Conservation (phyloP, 2,797 vertebrate species). For the Girardinus metallicus region DNA sequence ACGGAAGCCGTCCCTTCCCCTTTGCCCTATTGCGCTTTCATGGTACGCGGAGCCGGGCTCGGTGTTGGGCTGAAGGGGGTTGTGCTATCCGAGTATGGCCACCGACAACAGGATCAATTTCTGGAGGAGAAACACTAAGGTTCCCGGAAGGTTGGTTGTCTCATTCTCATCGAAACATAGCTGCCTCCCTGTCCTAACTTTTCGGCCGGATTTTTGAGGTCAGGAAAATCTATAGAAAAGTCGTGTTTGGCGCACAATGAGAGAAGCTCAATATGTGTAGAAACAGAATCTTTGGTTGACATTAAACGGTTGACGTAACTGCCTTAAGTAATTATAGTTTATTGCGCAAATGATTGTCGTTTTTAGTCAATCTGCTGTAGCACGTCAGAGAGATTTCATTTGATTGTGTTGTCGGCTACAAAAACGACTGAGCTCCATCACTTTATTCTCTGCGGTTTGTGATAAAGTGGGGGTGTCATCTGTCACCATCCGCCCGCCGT, state of each 20-base stretch:
- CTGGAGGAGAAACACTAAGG: slow-evolving; percentile 92
- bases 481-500: neutral
- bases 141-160: slow-evolving; percentile 90
- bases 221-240: neutral
- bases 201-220: neutral
- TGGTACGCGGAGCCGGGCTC: slow-evolving; percentile 27
- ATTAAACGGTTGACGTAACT: neutral
- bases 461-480: neutral
- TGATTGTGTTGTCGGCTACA: neutral
- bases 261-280: neutral
- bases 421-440: neutral
- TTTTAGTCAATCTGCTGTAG: neutral
- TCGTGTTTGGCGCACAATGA: too few relatives aligned
- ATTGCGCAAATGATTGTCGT: neutral
- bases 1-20: slow-evolving; percentile 13
- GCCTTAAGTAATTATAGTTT: neutral
- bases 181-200: too few relatives aligned
- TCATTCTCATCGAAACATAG: neutral
- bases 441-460: neutral
- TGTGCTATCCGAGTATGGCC: slow-evolving; percentile 83
- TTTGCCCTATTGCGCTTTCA: slow-evolving; percentile 14
- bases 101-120: slow-evolving; percentile 93
- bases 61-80: slow-evolving; percentile 36
- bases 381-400: neutral
- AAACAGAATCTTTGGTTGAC: neutral